Base-by-base conservation (phyloP, 2,888 invertebrate genomes). In the Diplazon laetatorius region DNA sequence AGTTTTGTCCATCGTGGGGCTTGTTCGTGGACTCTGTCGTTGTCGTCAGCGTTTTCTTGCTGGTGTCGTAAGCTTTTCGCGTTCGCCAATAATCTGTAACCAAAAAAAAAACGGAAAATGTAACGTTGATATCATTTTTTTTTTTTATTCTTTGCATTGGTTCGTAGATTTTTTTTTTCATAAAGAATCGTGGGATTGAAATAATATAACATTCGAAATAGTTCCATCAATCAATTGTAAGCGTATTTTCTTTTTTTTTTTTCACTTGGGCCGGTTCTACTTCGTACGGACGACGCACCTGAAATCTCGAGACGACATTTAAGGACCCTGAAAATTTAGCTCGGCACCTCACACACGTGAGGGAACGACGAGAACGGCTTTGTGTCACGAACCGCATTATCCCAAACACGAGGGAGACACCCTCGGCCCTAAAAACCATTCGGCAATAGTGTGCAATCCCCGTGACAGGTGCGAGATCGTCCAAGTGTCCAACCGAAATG, bases 41-140 rank as follows among this genome's bases (percentile, higher is more conserved):
- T 3, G 74, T 75, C 35, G 81, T 52, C 16, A 79, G 83, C 37
- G 71, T 87, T 86, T 85, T 82, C 57, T 87, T 89, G 73, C 77
- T 82, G 20, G 80, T 75, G 14, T 90, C 90, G 78, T 85, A 82
- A n/a, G 80, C 71, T 72, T 89, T 90, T 46, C 89, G 85, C 52
- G 88, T 83, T 76, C 89, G 85, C 90, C 90, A 90, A 68, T 85
- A 90, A 82, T 90, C 90, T 90, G 89, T 39, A 86, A 87, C 73
- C 83, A 55, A 69, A 78, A 72, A 63, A 62, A 44, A 16, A 77
- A 71, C n/a, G n/a, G n/a, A 30, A 5, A 5, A 30, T 30, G 30
- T 30, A 30, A 30, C 30, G 6, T 5, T 2, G 42, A 44, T 57
- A 55, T 46, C 48, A 73, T 72, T 74, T 57, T 57, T 42, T 68